These are phyloP conservation scores for Orchesella flavescens DNA, from an alignment of 2,888 invertebrate genomes.

Conservation along the genomic window DNA sequence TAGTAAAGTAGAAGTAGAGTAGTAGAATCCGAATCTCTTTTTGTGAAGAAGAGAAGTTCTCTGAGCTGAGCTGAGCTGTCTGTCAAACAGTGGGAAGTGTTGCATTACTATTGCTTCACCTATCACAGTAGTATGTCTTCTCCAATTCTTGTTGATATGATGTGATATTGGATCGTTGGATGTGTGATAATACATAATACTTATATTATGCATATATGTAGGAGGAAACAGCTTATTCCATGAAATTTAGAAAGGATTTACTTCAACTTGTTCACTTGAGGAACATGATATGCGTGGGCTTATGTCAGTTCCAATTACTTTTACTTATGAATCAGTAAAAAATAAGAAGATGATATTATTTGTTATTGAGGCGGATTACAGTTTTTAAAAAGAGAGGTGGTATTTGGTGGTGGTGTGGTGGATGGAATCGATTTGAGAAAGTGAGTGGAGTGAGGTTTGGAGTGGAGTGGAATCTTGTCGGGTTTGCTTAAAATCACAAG, in stretches of 20 bases:
- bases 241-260: background rate
- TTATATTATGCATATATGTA: no score
- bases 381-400: conserved; percentile 25
- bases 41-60: no score
- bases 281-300: background rate
- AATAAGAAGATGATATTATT: conserved; percentile 10
- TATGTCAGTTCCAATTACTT: conserved; percentile 56
- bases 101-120: background rate
- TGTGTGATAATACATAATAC: no score
- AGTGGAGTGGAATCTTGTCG: no score
- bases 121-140: no score
- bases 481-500: conserved; percentile 7
- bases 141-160: background rate
- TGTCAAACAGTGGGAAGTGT: background rate
- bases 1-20: no score
- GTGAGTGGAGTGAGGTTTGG: background rate
- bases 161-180: no score
- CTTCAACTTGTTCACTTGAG: no score
- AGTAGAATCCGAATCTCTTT: no score
- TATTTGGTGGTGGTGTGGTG: background rate
- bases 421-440: conserved; percentile 43
- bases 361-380: conserved; percentile 15
- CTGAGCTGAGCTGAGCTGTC: no score
- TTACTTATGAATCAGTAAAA: background rate
- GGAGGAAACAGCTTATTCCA: background rate